Base-by-base conservation (phyloP, 2,888 invertebrate species). In the Andrena chrysosceles region DNA sequence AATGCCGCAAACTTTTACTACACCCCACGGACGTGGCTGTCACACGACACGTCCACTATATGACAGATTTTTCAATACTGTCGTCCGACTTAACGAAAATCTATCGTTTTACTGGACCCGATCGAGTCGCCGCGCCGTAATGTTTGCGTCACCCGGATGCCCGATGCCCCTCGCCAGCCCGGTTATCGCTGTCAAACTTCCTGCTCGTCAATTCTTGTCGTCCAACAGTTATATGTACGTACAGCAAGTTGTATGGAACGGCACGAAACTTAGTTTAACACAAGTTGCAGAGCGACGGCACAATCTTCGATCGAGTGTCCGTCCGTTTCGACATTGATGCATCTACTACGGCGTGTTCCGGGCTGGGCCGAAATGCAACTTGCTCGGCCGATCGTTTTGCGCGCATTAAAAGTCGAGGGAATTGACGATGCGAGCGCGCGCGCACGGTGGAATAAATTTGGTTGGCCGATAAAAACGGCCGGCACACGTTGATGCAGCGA, bases 151-250 rank as follows among this genome's bases (percentile, higher is more conserved):
- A n/a, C 33, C n/a, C 16, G 33, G n/a, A 29, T 70, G 29, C 56
- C 48, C 16, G 31, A 20, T 33, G 52, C 73, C 67, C 56, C 74
- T 69, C 67, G 35, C 56, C 48, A 31, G 56, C 13, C 49, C 67
- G 31, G 66, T 78, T 66, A 78, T 80, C 80, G 64, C 26, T 42
- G 79, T 29, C 79, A 42, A 78, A 78, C 66, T 80, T 80, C 49
- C 10, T n/a, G 60, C 80, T 48, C 33, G 69, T 64, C 79, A 56
- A 64, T 77, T 64, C 79, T 77, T 60, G 79, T 59, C 10, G 29
- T 20, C 59, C 16, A 64, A 42, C 69, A 42, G 78, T 70, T 42
- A 42, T 42, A 42, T 35, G 35, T 10, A 35, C 64, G 35, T 10
- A 35, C 64, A 48, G 29, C 48, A 20, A 42, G 31, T 60, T 42